Conservation (phyloP, 2,888 invertebrate genomes). For the Nasonovia ribisnigri region DNA sequence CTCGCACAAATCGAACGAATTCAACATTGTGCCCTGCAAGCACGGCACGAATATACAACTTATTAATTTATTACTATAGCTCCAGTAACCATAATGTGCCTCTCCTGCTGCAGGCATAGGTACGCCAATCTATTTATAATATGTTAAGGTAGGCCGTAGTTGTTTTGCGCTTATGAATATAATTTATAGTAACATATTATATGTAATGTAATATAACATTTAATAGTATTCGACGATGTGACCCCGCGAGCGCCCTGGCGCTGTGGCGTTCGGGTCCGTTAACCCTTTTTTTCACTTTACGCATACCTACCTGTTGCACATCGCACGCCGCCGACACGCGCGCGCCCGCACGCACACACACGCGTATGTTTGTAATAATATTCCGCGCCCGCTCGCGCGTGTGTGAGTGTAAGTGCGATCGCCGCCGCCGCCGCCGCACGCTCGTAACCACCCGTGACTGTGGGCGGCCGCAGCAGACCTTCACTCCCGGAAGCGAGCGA, state of each 20-base stretch:
- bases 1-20: background rate
- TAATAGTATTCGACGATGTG: background rate
- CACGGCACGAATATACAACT: background rate
- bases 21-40: background rate
- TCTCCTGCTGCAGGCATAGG: background rate
- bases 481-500: constrained; percentile 63
- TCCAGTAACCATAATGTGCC: background rate
- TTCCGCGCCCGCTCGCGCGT: background rate
- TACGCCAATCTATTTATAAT: background rate
- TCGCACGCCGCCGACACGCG: constrained; percentile 18
- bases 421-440: background rate
- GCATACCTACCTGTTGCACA: constrained; percentile 46
- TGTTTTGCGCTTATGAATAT: no score
- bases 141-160: background rate
- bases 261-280: constrained; percentile 58
- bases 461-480: constrained; percentile 51
- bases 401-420: background rate
- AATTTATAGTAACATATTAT: background rate
- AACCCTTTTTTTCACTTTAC: constrained; percentile 49
- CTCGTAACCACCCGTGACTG: constrained; percentile 4
- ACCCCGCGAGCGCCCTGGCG: background rate
- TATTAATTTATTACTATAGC: background rate
- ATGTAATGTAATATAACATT: background rate
- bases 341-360: background rate
- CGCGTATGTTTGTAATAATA: background rate